phyloP scores from a whole-genome alignment of 2,113 vertebrate genomes.

The Rattus rattus region DNA sequence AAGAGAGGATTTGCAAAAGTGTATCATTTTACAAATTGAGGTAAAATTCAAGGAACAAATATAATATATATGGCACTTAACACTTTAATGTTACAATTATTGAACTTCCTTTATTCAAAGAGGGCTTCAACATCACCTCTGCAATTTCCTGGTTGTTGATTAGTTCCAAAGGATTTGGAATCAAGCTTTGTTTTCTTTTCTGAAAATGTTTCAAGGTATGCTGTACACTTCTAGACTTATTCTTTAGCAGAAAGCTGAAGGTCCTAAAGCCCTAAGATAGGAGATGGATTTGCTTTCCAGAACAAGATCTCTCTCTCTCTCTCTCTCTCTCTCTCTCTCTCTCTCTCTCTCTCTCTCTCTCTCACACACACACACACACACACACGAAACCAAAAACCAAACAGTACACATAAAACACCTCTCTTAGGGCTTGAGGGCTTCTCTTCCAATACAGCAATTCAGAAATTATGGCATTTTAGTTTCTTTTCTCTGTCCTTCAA shows the following conservation, averaged over 20 bases:
- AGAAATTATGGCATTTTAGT: not conserved
- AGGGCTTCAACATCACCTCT: not conserved
- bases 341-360: no score
- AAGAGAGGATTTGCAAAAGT: slow-evolving; percentile 19
- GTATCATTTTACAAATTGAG: not conserved
- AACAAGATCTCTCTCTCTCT: no score
- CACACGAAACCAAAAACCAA: no score
- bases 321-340: no score
- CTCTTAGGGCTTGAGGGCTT: not conserved
- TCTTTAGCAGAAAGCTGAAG: not conserved
- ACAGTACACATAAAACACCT: not conserved
- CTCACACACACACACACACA: no score
- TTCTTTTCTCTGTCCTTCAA: slow-evolving; percentile 28
- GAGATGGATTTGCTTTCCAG: no score
- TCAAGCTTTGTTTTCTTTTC: not conserved
- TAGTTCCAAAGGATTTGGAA: not conserved
- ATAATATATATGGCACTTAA: not conserved
- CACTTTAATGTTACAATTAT: not conserved
- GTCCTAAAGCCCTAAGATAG: no score
- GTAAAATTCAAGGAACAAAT: slow-evolving; percentile 27
- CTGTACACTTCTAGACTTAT: not conserved
- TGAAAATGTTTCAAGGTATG: slow-evolving; percentile 10
- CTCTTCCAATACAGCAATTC: not conserved
- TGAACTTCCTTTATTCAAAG: slow-evolving; percentile 38
- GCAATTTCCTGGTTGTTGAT: slow-evolving; percentile 38